Conservation (phyloP, 2,113 vertebrate species). For the Larimichthys crocea region DNA sequence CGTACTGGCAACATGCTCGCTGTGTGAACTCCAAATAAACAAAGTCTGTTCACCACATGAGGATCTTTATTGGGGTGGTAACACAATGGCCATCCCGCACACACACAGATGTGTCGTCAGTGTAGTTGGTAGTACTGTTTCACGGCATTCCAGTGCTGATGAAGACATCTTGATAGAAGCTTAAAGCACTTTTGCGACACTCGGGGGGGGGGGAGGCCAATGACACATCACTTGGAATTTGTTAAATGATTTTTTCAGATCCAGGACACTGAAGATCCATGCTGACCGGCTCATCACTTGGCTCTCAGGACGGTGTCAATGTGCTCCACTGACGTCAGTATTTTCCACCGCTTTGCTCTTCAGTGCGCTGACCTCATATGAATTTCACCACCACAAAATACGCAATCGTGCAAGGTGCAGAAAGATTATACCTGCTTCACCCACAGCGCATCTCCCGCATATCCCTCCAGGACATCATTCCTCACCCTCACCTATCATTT, state of each 20-base stretch:
- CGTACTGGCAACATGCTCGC: slow-evolving; percentile 6
- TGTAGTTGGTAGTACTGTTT: background rate
- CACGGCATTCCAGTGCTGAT: slow-evolving; percentile 34
- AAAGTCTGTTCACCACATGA: slow-evolving; percentile 62
- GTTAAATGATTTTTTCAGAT: slow-evolving; percentile 45
- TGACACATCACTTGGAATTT: slow-evolving; percentile 17
- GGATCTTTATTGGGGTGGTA: slow-evolving; percentile 46
- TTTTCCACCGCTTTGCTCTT: slow-evolving; percentile 51
- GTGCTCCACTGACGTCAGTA: slow-evolving; percentile 37
- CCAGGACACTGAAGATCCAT: background rate
- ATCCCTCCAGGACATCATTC: slow-evolving; percentile 58
- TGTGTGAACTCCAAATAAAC: slow-evolving; percentile 45
- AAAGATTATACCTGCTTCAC: slow-evolving; percentile 41
- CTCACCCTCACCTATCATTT: slow-evolving; percentile 62
- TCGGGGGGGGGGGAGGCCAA: background rate
- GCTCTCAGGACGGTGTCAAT: slow-evolving; percentile 19
- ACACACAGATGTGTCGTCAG: background rate
- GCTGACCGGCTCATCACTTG: slow-evolving; percentile 38
- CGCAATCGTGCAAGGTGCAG: slow-evolving; percentile 8
- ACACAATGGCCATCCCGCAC: slow-evolving; percentile 1
- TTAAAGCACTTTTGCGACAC: slow-evolving; percentile 21
- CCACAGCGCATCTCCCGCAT: slow-evolving; percentile 8
- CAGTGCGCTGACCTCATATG: slow-evolving; percentile 41
- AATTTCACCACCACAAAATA: slow-evolving; percentile 23
- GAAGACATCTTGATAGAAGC: slow-evolving; percentile 49